Base-by-base conservation (phyloP, 2,113 vertebrate genomes). In the Myotis yumanensis region DNA sequence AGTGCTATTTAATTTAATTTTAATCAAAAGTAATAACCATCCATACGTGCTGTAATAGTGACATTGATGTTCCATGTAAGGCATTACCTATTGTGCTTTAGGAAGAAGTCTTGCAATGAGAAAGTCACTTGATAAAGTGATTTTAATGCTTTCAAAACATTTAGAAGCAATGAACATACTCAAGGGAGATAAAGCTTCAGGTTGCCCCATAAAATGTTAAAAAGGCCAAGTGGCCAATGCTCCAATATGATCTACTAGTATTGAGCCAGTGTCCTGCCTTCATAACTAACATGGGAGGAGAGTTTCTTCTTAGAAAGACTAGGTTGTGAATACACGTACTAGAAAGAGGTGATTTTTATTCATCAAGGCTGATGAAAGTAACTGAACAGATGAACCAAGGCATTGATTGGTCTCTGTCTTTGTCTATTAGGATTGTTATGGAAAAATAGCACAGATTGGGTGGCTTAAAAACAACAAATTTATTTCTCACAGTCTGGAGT, bases 1-100 rank as follows among this genome's bases (percentile, higher is more conserved):
- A 98, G 97, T 96, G 97, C 90, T 97, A 93, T 97, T 97, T 97
- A 97, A 98, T 98, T 97, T 97, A 97, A 97, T 98, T 98, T 98
- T 97, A 98, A 98, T 98, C 97, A 98, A 97, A 96, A 98, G 89
- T 97, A 98, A 97, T 97, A 98, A 97, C 96, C 95, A 95, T 80
- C 35, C 28, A 88, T 97, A 97, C 97, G 89, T 94, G 62, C 43
- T 87, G 7, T 97, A 96, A 95, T 37, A 77, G 62, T 93, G 87
- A 89, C 73, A 88, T 46, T 97, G 48, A 69, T 30, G 62, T 97
- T 97, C 95, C 94, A 96, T 48, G 37, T 95, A 92, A 73, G 51
- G 30, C 17, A 71, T 85, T 96, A 62, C 57, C 43, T 93, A 68
- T 69, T 79, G 28, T n/a, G 48, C 69, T 89, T 95, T 54, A 85